These are phyloP conservation scores for Eptatretus atami DNA, from an alignment of 2,797 vertebrate species.

Conservation along the genomic window DNA sequence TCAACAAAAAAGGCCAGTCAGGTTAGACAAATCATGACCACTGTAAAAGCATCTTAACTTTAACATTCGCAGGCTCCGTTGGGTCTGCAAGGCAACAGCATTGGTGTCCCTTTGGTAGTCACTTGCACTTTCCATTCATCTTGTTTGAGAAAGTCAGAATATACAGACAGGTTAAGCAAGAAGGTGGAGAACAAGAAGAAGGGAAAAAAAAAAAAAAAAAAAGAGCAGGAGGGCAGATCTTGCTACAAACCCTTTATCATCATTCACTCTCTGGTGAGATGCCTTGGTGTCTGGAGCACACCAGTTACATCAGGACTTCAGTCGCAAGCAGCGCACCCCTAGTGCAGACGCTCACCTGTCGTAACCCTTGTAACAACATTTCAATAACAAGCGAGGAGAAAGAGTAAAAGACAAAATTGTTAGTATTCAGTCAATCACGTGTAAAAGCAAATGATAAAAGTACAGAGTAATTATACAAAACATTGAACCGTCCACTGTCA, in stretches of 20 bases:
- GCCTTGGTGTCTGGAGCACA: constrained; percentile 96
- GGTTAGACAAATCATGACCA: too few species aligned
- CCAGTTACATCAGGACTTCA: constrained; percentile 68
- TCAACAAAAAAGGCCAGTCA: too few species aligned
- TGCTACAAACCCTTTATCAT: constrained; percentile 96
- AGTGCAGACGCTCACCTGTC: constrained; percentile 99
- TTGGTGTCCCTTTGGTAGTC: too few species aligned
- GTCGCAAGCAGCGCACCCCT: constrained; percentile 91
- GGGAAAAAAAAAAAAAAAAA: constrained; percentile 22
- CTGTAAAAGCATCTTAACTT: too few species aligned
- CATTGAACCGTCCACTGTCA: too few species aligned
- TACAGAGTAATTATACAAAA: too few species aligned
- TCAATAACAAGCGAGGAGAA: constrained; percentile 99
- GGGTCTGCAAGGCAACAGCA: too few species aligned
- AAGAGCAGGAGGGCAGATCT: constrained; percentile 4
- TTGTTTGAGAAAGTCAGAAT: too few species aligned
- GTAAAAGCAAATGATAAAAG: too few species aligned
- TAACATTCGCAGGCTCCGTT: too few species aligned
- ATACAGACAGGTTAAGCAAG: constrained; percentile 51
- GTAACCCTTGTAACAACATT: constrained; percentile 99
- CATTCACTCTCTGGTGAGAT: constrained; percentile 93
- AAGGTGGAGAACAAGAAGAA: constrained; percentile 96
- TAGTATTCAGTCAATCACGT: constrained; percentile 31
- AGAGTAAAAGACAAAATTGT: constrained; percentile 99
- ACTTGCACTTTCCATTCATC: too few species aligned